Evolutionary conservation across 2,888 invertebrate species (phyloP).

Genomic region (Autographa pulchrina): DNA sequence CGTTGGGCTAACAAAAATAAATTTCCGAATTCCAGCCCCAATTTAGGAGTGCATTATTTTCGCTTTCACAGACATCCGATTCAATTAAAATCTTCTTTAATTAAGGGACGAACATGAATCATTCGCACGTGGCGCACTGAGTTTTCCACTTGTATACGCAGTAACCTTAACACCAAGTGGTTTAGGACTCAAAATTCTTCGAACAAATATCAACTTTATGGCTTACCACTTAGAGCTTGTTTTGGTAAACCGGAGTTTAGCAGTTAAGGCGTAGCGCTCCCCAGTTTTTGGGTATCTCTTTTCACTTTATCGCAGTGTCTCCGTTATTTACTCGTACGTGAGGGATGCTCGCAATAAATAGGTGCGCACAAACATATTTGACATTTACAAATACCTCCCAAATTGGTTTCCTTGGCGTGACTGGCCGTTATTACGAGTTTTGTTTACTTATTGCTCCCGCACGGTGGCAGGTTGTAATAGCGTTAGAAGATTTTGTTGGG

Average conservation of each 20-base stretch:
- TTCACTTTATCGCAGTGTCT: conserved; percentile 88
- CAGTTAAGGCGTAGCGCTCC: conserved; percentile 77
- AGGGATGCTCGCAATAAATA: conserved; percentile 89
- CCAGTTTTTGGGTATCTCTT: conserved; percentile 84
- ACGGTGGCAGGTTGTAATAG: conserved; percentile 67
- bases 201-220: conserved; percentile 74
- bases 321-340: conserved; percentile 88
- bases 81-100: conserved; percentile 90
- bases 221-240: conserved; percentile 65
- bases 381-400: conserved; percentile 88
- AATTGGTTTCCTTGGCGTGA: conserved; percentile 87
- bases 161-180: conserved; percentile 73
- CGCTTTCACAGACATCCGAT: conserved; percentile 89
- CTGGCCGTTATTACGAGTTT: conserved; percentile 85
- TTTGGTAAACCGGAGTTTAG: conserved; percentile 61
- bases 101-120: conserved; percentile 89
- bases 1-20: conserved; percentile 80
- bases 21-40: conserved; percentile 86
- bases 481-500: conserved; percentile 61
- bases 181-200: conserved; percentile 64
- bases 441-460: conserved; percentile 82
- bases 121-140: conserved; percentile 90
- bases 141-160: conserved; percentile 87
- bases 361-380: conserved; percentile 88
- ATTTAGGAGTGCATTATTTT: conserved; percentile 90